Percentiles rank a stretch among this genome's conserved stretches.
Conservation (phyloP, 2,113 vertebrate genomes). For the Myotis yumanensis region DNA sequence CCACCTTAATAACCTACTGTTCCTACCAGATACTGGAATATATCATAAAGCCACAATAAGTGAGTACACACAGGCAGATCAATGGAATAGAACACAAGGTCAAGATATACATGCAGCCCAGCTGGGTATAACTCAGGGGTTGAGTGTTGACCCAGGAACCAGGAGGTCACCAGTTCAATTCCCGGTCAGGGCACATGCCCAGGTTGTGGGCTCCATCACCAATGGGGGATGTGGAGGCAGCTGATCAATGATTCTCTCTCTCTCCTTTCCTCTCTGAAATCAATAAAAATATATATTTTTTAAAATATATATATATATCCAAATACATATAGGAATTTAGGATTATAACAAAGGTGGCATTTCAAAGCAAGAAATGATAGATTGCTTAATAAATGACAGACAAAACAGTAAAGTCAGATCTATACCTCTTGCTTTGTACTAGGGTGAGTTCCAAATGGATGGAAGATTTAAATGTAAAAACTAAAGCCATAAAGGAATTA, state of each 20-base stretch:
- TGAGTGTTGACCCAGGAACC: too few species aligned
- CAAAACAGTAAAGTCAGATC: background rate
- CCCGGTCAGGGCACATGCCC: too few species aligned
- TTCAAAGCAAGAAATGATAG: background rate
- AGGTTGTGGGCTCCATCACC: too few species aligned
- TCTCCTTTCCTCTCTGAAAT: too few species aligned
- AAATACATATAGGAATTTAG: background rate
- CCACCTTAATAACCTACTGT: background rate
- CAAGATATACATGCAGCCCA: background rate
- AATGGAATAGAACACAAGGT: background rate
- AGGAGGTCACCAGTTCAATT: too few species aligned
- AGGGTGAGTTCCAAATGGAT: slow-evolving; percentile 8
- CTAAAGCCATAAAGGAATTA: background rate
- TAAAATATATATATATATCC: too few species aligned
- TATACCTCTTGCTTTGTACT: background rate
- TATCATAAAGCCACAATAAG: background rate
- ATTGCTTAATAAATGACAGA: background rate
- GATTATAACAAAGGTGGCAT: background rate
- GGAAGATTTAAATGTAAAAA: slow-evolving; percentile 21
- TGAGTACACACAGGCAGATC: background rate
- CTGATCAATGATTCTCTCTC: too few species aligned
- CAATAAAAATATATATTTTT: too few species aligned
- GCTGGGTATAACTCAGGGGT: too few species aligned
- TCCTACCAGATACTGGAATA: background rate
- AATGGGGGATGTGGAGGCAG: too few species aligned